phyloP scores from a whole-genome alignment of 2,113 vertebrate species.

The Mormoops blainvillei region DNA sequence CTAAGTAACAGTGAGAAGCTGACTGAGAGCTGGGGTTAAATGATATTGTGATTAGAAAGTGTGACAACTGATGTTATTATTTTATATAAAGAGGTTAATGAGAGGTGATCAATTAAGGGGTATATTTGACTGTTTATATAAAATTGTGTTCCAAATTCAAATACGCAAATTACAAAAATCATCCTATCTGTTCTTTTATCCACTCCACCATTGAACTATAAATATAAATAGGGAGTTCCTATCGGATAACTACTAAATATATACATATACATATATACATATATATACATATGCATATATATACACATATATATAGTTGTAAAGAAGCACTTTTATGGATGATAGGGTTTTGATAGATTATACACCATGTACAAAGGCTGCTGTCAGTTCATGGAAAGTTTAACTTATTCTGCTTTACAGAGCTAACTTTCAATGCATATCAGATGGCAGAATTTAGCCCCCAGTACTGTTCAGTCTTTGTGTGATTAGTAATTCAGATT shows the following conservation, averaged over 20 bases:
- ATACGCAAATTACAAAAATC: not conserved
- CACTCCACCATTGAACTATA: not conserved
- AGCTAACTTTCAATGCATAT: slow-evolving; percentile 31
- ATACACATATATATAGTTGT: not conserved
- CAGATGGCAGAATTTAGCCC: slow-evolving; percentile 8
- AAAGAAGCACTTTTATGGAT: slow-evolving; percentile 28
- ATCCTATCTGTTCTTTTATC: not conserved
- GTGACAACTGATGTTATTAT: not conserved
- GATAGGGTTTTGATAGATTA: slow-evolving; percentile 9
- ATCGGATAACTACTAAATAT: not conserved
- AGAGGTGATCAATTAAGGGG: not conserved
- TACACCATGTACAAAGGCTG: slow-evolving; percentile 46
- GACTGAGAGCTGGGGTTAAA: not conserved
- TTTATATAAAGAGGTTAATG: not conserved
- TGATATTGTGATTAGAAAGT: not conserved
- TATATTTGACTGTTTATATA: not conserved
- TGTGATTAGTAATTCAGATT: slow-evolving; percentile 64
- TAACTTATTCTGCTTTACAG: slow-evolving; percentile 35
- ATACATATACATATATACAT: too few species aligned
- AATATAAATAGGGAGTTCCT: not conserved
- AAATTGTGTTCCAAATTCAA: not conserved
- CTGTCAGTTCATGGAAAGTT: not conserved
- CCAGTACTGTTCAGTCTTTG: not conserved
- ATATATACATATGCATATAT: too few species aligned
- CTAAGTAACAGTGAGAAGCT: not conserved